Conservation (phyloP, 2,113 vertebrate genomes). For the Geothlypis trichas region DNA sequence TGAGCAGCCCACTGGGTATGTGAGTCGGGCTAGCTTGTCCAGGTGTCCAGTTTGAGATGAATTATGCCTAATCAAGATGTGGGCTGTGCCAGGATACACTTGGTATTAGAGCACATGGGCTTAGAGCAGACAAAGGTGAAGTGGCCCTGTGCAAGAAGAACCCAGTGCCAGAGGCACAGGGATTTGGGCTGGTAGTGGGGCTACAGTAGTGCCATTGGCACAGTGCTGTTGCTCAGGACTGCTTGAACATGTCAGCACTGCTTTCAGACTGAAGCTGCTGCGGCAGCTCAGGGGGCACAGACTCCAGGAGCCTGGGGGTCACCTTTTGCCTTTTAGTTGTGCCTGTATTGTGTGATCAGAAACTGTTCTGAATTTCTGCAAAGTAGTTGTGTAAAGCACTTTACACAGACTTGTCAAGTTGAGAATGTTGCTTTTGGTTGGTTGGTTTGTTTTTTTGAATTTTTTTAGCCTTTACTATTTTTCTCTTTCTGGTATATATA, state of each 20-base stretch:
- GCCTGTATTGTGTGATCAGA: background rate
- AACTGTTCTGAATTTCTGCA: background rate
- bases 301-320: too few relatives aligned
- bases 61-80: background rate
- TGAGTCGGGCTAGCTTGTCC: background rate
- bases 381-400: background rate
- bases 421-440: background rate
- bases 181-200: background rate
- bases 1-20: background rate
- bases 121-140: background rate
- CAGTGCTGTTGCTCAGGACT: background rate
- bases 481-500: background rate
- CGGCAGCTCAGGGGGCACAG: background rate
- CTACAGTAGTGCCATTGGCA: background rate
- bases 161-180: background rate
- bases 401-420: background rate
- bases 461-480: background rate
- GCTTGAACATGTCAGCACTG: accelerated
- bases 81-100: background rate
- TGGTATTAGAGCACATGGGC: background rate
- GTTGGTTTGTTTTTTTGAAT: background rate
- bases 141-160: background rate
- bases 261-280: background rate
- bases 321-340: background rate
- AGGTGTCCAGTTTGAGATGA: background rate